Conservation (phyloP, 64 coral and sea anemone species). For the Pachyseris speciosa region DNA sequence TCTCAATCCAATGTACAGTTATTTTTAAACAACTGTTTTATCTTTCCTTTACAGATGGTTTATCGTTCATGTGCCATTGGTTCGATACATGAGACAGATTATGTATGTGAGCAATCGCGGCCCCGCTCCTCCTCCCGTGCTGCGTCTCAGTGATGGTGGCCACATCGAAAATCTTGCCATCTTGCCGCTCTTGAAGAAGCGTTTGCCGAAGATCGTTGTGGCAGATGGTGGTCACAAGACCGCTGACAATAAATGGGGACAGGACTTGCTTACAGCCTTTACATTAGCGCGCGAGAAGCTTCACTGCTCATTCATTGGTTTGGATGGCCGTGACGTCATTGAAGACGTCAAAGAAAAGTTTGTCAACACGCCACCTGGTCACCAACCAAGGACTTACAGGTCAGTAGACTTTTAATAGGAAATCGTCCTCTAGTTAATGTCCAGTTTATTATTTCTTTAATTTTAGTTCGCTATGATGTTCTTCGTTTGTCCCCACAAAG, state of each 20-base stretch:
- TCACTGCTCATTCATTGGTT: slow-evolving; percentile 76
- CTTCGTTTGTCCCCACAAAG: too few relatives aligned
- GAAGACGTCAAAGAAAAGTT: slow-evolving; percentile 50
- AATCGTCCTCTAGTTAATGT: too few relatives aligned
- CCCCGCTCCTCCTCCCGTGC: slow-evolving; percentile 73
- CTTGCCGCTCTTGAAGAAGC: slow-evolving; percentile 72
- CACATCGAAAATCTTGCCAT: slow-evolving; percentile 82
- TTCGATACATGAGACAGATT: slow-evolving; percentile 73
- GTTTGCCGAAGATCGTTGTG: slow-evolving; percentile 78
- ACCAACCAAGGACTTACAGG: slow-evolving; percentile 40
- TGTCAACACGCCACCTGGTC: not conserved
- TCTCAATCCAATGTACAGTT: too few relatives aligned
- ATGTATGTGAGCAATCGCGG: slow-evolving; percentile 69
- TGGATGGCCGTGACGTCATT: slow-evolving; percentile 76
- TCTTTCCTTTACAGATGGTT: slow-evolving; percentile 66
- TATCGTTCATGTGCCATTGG: slow-evolving; percentile 76
- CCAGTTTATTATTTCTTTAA: too few relatives aligned
- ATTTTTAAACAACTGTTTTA: not conserved
- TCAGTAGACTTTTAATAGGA: not conserved
- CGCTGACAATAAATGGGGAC: not conserved
- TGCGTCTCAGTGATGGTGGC: slow-evolving; percentile 82
- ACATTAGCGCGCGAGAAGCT: slow-evolving; percentile 74
- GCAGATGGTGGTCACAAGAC: slow-evolving; percentile 47
- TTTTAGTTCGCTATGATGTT: too few relatives aligned
- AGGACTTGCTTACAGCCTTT: slow-evolving; percentile 60